Percentiles rank a stretch among this genome's conserved stretches.
phyloP scores from a whole-genome alignment of 2,888 invertebrate genomes.

The Metallyticus violacea region DNA sequence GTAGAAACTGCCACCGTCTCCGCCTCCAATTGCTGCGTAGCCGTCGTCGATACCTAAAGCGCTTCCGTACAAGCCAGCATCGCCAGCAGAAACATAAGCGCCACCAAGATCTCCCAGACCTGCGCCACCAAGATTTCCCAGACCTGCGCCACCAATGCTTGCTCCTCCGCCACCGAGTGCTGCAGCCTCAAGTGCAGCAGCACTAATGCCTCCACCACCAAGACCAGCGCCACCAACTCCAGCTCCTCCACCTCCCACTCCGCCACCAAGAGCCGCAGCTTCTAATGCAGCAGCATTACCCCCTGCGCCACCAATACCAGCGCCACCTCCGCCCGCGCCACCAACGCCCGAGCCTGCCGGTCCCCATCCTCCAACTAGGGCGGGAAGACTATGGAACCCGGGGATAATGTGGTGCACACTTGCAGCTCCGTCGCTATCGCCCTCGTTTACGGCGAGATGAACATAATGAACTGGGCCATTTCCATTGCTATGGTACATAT shows the following conservation, averaged over 20 bases:
- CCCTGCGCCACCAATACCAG: not conserved
- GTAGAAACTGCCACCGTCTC: slow-evolving; percentile 3
- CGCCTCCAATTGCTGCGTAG: not conserved
- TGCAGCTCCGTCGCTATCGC: slow-evolving; percentile 13
- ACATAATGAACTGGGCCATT: slow-evolving; percentile 52
- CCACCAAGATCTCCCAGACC: not conserved
- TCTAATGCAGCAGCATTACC: not conserved
- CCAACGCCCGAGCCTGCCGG: not conserved
- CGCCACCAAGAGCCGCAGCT: not conserved
- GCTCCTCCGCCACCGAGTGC: not conserved
- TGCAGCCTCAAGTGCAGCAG: not conserved
- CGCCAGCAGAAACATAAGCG: not conserved
- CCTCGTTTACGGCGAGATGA: slow-evolving; percentile 50
- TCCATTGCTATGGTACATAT: slow-evolving; percentile 48
- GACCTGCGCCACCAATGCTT: not conserved
- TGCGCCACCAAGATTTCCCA: not conserved
- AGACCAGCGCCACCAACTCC: not conserved
- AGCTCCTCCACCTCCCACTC: not conserved
- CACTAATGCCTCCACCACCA: not conserved
- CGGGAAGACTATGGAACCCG: not conserved
- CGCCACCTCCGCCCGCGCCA: not conserved
- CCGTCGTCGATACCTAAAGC: not conserved
- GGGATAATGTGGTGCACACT: not conserved
- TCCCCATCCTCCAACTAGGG: not conserved
- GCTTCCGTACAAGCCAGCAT: not conserved